These are phyloP conservation scores for Ormyrus labotus DNA, from an alignment of 2,888 invertebrate genomes.

Conservation along the genomic window DNA sequence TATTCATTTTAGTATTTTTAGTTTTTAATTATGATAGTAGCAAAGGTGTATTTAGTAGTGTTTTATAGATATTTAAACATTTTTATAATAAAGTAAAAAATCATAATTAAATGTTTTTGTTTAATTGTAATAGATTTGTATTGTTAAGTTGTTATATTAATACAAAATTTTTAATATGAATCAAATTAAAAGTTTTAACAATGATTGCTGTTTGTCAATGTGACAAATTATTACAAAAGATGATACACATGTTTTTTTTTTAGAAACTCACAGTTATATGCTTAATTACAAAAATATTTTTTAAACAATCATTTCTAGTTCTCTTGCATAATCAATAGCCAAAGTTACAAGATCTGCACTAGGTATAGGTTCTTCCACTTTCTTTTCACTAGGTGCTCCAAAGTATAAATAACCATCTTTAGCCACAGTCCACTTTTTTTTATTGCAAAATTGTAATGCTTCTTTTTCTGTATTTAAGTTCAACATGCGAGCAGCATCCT, in stretches of 20 bases:
- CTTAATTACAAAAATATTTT: slow-evolving; percentile 29
- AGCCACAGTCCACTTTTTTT: slow-evolving; percentile 90
- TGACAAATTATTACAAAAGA: slow-evolving; percentile 51
- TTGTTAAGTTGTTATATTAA: no score
- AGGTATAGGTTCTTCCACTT: slow-evolving; percentile 87
- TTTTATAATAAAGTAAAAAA: background rate
- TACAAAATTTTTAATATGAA: no score
- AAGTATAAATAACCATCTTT: slow-evolving; percentile 90
- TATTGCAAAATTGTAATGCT: slow-evolving; percentile 87
- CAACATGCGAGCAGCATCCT: slow-evolving; percentile 92
- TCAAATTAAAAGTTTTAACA: no score
- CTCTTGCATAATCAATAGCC: slow-evolving; percentile 96
- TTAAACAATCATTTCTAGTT: slow-evolving; percentile 99
- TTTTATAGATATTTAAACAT: background rate
- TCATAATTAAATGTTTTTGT: no score
- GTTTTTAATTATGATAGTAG: no score
- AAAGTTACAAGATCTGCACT: slow-evolving; percentile 94
- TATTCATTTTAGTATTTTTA: no score
- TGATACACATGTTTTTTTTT: background rate
- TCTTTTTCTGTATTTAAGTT: slow-evolving; percentile 88
- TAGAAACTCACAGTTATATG: slow-evolving; percentile 2
- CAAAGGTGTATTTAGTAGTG: background rate
- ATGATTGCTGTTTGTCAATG: slow-evolving; percentile 41
- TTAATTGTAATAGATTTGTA: no score
- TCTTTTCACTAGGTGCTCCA: slow-evolving; percentile 84